Base-by-base conservation (phyloP, 2,113 vertebrate genomes). In the Hypomesus transpacificus region DNA sequence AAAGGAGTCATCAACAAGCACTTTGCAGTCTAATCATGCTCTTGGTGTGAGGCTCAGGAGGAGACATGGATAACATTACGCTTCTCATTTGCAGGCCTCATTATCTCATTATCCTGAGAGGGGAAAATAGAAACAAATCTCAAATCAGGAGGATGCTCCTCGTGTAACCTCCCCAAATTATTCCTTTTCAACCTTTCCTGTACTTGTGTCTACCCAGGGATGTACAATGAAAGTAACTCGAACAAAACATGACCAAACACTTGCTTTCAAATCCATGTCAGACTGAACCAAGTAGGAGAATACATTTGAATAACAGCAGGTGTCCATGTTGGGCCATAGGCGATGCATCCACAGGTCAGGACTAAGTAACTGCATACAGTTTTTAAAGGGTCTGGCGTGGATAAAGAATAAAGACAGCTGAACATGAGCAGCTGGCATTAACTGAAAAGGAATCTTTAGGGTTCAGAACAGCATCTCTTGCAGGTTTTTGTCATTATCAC, bases 71-170 rank as follows among this genome's bases (percentile, higher is more conserved):
- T 77, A 76, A 77, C 78, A 81, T 79, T 83, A 79, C 60, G 76
- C 67, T 69, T 70, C 70, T 74, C 80, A 82, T 83, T 81, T 81
- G 64, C 75, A 73, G 34, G 39, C 65, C 63, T 75, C 81, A 79
- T 83, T 82, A 85, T 79, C 76, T 83, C 77, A 77, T 82, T 79
- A 75, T 76, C 82, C 76, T 61, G 66, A 72, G 71, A 66, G 72
- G 67, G 75, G 62, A 76, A 77, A 84, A 84, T 70, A 79, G 75
- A 63, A 75, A 77, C 74, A 77, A 59, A 39, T 56, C 53, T 56
- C 53, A 56, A n/a, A 56, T 56, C 53, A n/a, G 53, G 16, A 18
- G 14, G 53, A n/a, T 56, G 53, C 53, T 16, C 53, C 2, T 56
- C 16, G 5, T 56, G 9, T 56, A 8, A 56, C n/a, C 53, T 56